Base-by-base conservation (phyloP, 2,888 invertebrate genomes). In the Metalampra italica region DNA sequence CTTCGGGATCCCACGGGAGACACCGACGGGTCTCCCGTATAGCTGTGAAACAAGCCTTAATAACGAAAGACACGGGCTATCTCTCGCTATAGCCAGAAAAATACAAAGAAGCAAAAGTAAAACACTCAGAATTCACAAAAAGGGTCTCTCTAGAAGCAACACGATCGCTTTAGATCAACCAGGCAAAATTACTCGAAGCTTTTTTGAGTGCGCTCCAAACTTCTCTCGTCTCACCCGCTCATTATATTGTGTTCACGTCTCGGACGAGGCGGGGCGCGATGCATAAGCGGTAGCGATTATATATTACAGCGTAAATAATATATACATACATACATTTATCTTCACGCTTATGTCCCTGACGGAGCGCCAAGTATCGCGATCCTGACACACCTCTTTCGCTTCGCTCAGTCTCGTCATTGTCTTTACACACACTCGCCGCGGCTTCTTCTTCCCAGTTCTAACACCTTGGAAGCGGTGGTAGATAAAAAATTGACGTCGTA, bases 211-310 rank as follows among this genome's bases (percentile, higher is more conserved):
- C 68, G 71, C 68, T 76, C 72, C 75, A 78, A 82, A 82, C 79
- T 82, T 82, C 71, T 63, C 78, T 79, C 57, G 38, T 14, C 60
- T 64, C 66, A 63, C 71, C 68, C 72, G 70, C 80, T 84, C 81
- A 82, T 84, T 83, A 82, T 81, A 83, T 85, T 85, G 82, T 82
- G 78, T 82, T 81, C 85, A 82, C 84, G 83, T 84, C 77, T 77
- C 55, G 69, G 68, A 65, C 69, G 57, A 44, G 9, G 40, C 13
- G 43, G 51, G 34, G 59, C 38, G 9, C 46, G 50, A 52, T 42
- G 9, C 22, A 50, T 7, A 46, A 34, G 51, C 43, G 50, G 8
- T 11, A 38, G 3, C n/a, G 13, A n/a, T n/a, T 1, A 42, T 50
- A 51, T 47, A 9, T 29, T 32, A 39, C n/a, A n/a, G n/a, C 43